Evolutionary conservation across 2,888 invertebrate genomes (phyloP).

Genomic region (Ophion costatus): DNA sequence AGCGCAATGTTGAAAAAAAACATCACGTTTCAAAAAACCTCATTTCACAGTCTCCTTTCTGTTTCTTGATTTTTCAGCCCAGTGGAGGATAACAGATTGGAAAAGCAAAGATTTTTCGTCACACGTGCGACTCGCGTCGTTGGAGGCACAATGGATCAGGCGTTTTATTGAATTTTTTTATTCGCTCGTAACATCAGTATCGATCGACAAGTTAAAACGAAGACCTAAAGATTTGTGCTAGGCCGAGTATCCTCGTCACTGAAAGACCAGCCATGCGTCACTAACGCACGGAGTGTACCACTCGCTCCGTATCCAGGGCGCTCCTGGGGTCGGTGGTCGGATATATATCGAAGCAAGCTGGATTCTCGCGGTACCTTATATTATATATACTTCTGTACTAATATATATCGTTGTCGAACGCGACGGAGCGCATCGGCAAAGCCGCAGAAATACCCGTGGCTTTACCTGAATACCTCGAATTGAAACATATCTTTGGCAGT

Average conservation of each 20-base stretch:
- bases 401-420: constrained; percentile 30
- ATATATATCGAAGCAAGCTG: constrained; percentile 22
- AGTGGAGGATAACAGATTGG: too few species aligned
- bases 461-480: constrained; percentile 70
- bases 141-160: not conserved
- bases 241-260: constrained; percentile 65
- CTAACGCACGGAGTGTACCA: constrained; percentile 66
- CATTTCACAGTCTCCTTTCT: too few species aligned
- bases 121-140: not conserved
- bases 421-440: constrained; percentile 63
- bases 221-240: constrained; percentile 28
- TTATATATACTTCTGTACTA: not conserved
- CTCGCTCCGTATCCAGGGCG: constrained; percentile 9
- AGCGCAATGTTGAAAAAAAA: too few species aligned
- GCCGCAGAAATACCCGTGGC: constrained; percentile 67
- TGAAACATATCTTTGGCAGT: constrained; percentile 70
- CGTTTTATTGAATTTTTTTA: constrained; percentile 11
- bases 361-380: constrained; percentile 3
- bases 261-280: constrained; percentile 73
- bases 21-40: too few species aligned
- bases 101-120: not conserved
- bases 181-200: constrained; percentile 11
- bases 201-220: constrained; percentile 23
- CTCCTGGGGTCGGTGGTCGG: constrained; percentile 12
- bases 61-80: too few species aligned